Percentiles rank a stretch among this genome's conserved stretches.
Conservation (phyloP, 2,113 vertebrate species). For the Notarius quadriscutis region DNA sequence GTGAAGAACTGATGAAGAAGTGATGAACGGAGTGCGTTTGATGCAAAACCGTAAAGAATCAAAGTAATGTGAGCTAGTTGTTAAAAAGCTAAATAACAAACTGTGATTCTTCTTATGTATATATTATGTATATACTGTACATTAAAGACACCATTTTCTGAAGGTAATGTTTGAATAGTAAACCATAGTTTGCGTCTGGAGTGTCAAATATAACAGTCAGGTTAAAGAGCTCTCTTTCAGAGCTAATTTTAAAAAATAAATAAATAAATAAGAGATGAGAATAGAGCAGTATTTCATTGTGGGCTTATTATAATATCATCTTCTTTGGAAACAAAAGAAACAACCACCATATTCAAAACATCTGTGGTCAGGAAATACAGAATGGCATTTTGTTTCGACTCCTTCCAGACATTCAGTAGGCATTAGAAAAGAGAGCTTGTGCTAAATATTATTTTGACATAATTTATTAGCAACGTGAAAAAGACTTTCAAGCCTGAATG, state of each 20-base stretch:
- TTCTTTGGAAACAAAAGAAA: constrained; percentile 41
- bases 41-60: constrained; percentile 11
- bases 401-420: constrained; percentile 43
- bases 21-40: constrained; percentile 22
- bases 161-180: background rate
- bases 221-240: constrained; percentile 2
- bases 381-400: constrained; percentile 38
- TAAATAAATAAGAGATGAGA: constrained; percentile 9
- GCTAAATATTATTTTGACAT: constrained; percentile 25
- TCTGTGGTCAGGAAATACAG: constrained; percentile 42
- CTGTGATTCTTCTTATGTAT: background rate
- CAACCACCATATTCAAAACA: constrained; percentile 41
- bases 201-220: background rate
- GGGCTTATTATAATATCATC: constrained; percentile 23
- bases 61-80: background rate
- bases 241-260: background rate
- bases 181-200: constrained; percentile 1
- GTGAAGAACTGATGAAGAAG: background rate
- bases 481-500: constrained; percentile 9
- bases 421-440: constrained; percentile 36
- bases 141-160: background rate
- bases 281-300: constrained; percentile 25
- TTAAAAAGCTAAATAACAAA: constrained; percentile 20
- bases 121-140: background rate
- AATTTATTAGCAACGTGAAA: constrained; percentile 20